phyloP scores from a whole-genome alignment of 1,140 invertebrate species.

The Drosophila quadrilineata region DNA sequence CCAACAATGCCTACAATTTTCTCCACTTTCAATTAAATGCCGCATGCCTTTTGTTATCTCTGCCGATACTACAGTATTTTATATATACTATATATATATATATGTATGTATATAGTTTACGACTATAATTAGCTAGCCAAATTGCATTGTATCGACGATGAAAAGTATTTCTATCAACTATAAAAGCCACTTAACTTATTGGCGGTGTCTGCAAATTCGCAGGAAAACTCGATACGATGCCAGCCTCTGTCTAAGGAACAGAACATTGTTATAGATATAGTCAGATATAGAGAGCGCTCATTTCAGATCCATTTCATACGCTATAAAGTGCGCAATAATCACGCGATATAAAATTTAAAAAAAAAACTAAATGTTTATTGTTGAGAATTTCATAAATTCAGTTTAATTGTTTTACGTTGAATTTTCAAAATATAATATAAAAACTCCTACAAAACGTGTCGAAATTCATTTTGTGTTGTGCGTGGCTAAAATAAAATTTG shows the following conservation, averaged over 20 bases:
- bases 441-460: background rate
- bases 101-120: too few relatives aligned
- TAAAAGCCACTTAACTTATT: conserved; percentile 50
- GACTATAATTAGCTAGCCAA: conserved; percentile 54
- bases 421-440: conserved; percentile 2
- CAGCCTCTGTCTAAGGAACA: conserved; percentile 42
- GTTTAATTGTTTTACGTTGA: conserved; percentile 62
- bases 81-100: too few relatives aligned
- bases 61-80: conserved; percentile 3
- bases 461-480: conserved; percentile 69
- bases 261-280: background rate
- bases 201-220: conserved; percentile 47
- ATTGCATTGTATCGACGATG: background rate
- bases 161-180: conserved; percentile 32
- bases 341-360: conserved; percentile 18
- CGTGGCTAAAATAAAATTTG: conserved; percentile 62
- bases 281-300: background rate
- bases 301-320: conserved; percentile 14
- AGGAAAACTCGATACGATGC: conserved; percentile 63
- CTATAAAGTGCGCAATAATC: conserved; percentile 46
- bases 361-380: conserved; percentile 46
- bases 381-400: conserved; percentile 20
- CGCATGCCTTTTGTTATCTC: conserved; percentile 48
- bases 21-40: conserved; percentile 41
- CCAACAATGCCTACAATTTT: background rate